These are phyloP conservation scores for Yasuhikotakia modesta DNA, from an alignment of 2,797 vertebrate genomes.

Conservation along the genomic window DNA sequence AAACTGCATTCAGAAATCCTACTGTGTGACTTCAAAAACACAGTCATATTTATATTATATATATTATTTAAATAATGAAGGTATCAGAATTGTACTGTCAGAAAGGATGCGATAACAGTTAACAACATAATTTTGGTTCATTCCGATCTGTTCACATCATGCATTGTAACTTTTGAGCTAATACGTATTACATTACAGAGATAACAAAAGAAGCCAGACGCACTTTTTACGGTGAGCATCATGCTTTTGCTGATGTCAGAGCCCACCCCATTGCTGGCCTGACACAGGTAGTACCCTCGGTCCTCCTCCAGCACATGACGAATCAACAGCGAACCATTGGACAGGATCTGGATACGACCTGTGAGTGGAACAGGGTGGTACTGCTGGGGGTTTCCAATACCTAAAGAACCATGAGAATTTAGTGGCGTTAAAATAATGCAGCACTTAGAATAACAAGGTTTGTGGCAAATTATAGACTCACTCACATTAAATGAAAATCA, in stretches of 20 bases:
- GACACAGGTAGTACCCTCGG: conserved; percentile 96
- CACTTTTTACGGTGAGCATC: conserved; percentile 91
- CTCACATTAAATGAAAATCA: background rate
- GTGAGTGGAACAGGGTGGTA: conserved; percentile 97
- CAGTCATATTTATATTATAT: background rate
- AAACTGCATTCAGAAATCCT: conserved; percentile 3
- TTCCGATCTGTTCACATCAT: background rate
- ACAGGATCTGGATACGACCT: conserved; percentile 95
- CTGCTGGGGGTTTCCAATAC: conserved; percentile 95
- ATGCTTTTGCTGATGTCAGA: conserved; percentile 99
- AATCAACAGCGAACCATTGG: conserved; percentile 94
- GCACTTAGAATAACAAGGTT: background rate
- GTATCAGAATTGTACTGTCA: background rate
- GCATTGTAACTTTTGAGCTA: background rate
- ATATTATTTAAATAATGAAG: no score
- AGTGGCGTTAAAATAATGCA: background rate
- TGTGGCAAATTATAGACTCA: background rate
- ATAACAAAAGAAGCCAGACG: conserved; percentile 50
- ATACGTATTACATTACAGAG: background rate
- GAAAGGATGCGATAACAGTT: background rate
- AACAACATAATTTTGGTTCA: background rate
- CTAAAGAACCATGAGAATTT: conserved; percentile 63
- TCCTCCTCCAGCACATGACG: conserved; percentile 96
- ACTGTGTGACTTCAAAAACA: background rate
- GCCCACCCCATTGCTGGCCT: conserved; percentile 97